Evolutionary conservation across 92 coral and sea anemone species (phyloP).

Genomic region (Phenganax subtilis): DNA sequence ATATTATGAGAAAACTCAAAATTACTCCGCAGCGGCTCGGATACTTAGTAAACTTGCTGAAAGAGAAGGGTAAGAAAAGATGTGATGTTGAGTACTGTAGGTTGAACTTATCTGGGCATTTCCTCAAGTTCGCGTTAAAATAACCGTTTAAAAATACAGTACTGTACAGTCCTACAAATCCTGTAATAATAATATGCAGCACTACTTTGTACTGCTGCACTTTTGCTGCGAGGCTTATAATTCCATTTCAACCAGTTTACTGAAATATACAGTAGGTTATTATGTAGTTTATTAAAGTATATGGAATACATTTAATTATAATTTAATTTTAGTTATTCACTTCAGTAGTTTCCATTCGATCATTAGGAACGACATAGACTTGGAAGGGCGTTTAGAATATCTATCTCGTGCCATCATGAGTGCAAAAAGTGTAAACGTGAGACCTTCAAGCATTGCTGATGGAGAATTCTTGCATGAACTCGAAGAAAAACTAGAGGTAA

Average conservation of each 20-base stretch:
- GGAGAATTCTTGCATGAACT: slow-evolving; percentile 96
- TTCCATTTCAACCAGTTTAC: no score
- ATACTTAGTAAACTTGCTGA: slow-evolving; percentile 89
- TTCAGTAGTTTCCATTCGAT: no score
- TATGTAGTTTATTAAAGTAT: no score
- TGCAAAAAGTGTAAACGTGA: slow-evolving; percentile 81
- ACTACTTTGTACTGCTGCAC: no score
- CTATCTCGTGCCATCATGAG: slow-evolving; percentile 98
- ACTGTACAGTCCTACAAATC: no score
- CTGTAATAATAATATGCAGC: no score
- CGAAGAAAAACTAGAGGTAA: slow-evolving; percentile 93
- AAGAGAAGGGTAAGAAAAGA: slow-evolving; percentile 73
- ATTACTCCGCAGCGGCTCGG: slow-evolving; percentile 92
- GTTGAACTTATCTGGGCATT: not conserved
- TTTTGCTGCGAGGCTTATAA: no score
- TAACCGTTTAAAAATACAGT: no score
- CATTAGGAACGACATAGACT: slow-evolving; percentile 59
- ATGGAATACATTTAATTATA: no score
- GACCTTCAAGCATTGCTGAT: slow-evolving; percentile 84
- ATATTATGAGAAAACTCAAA: slow-evolving; percentile 88
- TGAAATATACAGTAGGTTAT: no score
- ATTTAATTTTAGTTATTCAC: no score
- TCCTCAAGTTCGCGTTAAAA: no score
- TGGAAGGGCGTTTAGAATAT: slow-evolving; percentile 83
- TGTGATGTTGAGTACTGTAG: not conserved